Evolutionary conservation across 2,888 invertebrate genomes (phyloP).

Genomic region (Escarpia spicata): DNA sequence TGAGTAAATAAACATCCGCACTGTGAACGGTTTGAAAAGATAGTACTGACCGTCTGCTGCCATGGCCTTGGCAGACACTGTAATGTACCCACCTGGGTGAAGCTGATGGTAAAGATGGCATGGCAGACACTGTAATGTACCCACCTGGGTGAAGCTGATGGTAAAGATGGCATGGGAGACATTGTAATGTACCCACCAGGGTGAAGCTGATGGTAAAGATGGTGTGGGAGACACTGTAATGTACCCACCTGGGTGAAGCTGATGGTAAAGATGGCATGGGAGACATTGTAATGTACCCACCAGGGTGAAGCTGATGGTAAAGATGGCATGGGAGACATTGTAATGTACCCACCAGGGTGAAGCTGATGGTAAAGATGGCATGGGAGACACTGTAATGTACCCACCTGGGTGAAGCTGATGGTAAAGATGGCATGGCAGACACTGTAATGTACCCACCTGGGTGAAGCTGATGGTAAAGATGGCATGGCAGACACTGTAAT

Average conservation of each 20-base stretch:
- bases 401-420: conserved; percentile 61
- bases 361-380: too few relatives aligned
- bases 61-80: too few relatives aligned
- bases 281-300: conserved; percentile 50
- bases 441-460: conserved; percentile 55
- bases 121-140: conserved; percentile 42
- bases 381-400: neutral
- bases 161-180: neutral
- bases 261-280: conserved; percentile 72
- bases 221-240: conserved; percentile 70
- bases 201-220: conserved; percentile 70
- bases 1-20: too few relatives aligned
- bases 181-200: neutral
- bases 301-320: too few relatives aligned
- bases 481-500: conserved; percentile 68
- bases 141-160: too few relatives aligned
- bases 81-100: too few relatives aligned
- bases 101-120: too few relatives aligned
- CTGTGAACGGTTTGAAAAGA: too few relatives aligned
- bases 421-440: conserved; percentile 73
- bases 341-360: neutral
- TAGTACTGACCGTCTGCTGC: too few relatives aligned
- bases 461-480: conserved; percentile 70
- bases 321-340: conserved; percentile 40
- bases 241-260: conserved; percentile 51